Percentiles rank a stretch among this genome's conserved stretches.
Evolutionary conservation across 2,113 vertebrate species (phyloP).

Genomic region (Pteropus alecto): DNA sequence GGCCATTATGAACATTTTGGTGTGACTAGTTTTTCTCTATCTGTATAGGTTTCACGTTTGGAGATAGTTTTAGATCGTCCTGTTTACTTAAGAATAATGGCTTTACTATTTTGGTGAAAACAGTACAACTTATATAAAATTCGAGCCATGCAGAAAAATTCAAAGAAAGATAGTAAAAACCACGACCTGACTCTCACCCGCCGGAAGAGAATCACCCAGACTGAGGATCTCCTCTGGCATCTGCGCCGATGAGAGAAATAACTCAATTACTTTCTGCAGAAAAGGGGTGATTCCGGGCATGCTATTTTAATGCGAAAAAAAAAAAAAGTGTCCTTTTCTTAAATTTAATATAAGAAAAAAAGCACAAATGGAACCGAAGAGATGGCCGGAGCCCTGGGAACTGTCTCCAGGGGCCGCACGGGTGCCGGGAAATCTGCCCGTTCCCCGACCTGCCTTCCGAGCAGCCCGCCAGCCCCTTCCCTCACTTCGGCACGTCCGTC

Average conservation of each 20-base stretch:
- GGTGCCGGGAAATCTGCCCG: no score
- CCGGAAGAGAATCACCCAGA: accelerated
- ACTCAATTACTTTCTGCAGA: not conserved
- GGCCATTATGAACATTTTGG: not conserved
- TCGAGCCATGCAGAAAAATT: not conserved
- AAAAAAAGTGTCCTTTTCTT: not conserved
- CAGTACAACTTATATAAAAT: not conserved
- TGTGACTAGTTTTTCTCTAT: not conserved
- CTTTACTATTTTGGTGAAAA: conserved; percentile 1
- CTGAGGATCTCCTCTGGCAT: not conserved
- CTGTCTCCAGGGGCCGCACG: accelerated
- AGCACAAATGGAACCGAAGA: accelerated
- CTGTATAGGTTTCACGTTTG: not conserved
- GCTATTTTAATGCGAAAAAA: not conserved
- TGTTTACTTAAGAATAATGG: not conserved
- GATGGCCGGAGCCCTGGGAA: accelerated
- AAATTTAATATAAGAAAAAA: not conserved
- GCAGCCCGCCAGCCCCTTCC: no score
- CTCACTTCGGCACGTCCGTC: no score
- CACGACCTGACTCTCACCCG: accelerated
- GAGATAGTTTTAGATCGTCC: not conserved
- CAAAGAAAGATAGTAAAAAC: not conserved
- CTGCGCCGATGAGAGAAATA: not conserved
- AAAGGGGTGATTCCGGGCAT: no score
- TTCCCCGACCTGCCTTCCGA: no score